Evolutionary conservation across 2,113 vertebrate genomes (phyloP).

Genomic region (Mus spicilegus): DNA sequence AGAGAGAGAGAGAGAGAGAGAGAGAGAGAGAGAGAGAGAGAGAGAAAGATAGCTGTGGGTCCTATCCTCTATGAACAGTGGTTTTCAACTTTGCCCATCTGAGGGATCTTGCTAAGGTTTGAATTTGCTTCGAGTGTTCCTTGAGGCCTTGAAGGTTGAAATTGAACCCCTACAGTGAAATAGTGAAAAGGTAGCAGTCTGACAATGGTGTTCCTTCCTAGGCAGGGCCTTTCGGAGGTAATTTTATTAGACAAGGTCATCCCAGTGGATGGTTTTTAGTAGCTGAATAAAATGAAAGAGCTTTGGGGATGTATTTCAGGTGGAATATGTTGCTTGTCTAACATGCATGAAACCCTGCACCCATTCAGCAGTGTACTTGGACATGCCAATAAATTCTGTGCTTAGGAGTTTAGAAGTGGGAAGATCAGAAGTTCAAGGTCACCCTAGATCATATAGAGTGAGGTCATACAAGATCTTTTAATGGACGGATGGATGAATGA

Average conservation of each 20-base stretch:
- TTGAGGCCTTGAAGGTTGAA: neutral
- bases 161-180: neutral
- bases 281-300: neutral
- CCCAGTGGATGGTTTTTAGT: neutral
- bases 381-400: neutral
- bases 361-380: neutral
- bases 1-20: no score
- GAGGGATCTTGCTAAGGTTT: neutral
- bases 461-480: rapidly evolving
- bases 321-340: neutral
- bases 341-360: neutral
- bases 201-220: neutral
- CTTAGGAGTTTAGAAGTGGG: neutral
- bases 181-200: neutral
- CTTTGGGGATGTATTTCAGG: neutral
- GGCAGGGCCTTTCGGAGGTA: neutral
- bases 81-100: neutral
- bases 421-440: neutral
- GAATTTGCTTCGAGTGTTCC: neutral
- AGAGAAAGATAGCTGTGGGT: neutral
- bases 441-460: neutral
- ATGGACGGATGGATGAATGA: neutral
- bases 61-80: neutral
- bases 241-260: neutral
- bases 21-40: no score